Base-by-base conservation (phyloP, 2,113 vertebrate genomes). In the Empidonax alnorum region DNA sequence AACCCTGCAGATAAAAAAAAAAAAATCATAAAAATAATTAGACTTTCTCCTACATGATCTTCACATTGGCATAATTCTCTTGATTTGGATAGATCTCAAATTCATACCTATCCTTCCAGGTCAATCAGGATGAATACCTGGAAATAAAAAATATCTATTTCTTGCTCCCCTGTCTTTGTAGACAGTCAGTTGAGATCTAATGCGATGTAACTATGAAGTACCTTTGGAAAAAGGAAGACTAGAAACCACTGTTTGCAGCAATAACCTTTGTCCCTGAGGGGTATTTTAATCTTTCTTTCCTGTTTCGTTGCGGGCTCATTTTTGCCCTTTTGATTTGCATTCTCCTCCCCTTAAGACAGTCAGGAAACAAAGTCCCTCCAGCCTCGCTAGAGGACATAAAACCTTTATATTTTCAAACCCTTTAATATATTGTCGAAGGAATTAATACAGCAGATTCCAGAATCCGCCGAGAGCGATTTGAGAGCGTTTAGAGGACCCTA, bases 401-500 rank as follows among this genome's bases (percentile, higher is more conserved):
- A 9, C 12, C 24, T 90, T 84, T 80, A 7, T 62, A 12, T 92
- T 94, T 96, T 68, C 69, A 92, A 95, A 84, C 21, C 27, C 31
- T 87, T 79, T 78, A 7, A 28, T 37, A 14, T 47, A 42, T 76
- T 35, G 9, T 73, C 50, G 82, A 84, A 95, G 27, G 33, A 83
- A 76, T 66, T 82, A 74, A 92, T 47, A 73, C 1, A 14, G 41
- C 16, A 61, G 79, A 89, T 66, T 52, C 10, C 55, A 37, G 83
- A 88, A 88, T 49, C 46, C 71, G 44, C 69, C 69, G 56, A 21
- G n/a, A 71, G 41, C 5, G 2, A 44, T 52, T 72, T 4, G 20
- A 28, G 55, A 79, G 33, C 11, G 39, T 46, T 77, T 52, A 72
- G 59, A 39, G 58, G 41, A 87, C 59, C 98, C 94, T 97, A 98